These are phyloP conservation scores for Numenius phaeopus DNA, from an alignment of 2,797 vertebrate species.

Conservation along the genomic window DNA sequence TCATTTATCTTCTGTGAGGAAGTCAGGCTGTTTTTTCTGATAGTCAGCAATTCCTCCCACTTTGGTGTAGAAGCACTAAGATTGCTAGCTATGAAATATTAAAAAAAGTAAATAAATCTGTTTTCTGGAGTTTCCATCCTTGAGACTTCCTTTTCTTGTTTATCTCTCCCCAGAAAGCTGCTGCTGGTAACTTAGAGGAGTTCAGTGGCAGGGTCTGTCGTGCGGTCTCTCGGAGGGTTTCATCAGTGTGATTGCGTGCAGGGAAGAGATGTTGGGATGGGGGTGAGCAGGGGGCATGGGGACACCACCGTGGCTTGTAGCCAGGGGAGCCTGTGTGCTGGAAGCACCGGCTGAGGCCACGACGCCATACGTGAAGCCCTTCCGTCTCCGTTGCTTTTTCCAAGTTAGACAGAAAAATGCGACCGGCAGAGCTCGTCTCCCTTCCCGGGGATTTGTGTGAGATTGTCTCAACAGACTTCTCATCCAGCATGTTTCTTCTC, in stretches of 20 bases:
- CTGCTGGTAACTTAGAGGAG: background rate
- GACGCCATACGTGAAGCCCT: rapidly evolving
- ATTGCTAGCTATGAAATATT: background rate
- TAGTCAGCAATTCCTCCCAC: background rate
- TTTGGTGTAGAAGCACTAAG: background rate
- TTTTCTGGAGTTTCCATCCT: background rate
- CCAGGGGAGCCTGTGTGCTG: rapidly evolving
- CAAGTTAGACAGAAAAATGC: background rate
- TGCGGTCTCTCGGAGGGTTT: rapidly evolving
- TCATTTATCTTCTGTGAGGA: background rate
- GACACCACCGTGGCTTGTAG: rapidly evolving
- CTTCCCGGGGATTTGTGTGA: background rate
- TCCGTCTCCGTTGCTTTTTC: background rate
- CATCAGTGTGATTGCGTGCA: rapidly evolving
- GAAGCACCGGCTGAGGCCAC: background rate
- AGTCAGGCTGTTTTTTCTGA: background rate
- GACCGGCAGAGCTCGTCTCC: background rate
- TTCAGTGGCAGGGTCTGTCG: rapidly evolving
- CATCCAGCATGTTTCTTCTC: background rate
- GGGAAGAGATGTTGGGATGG: rapidly evolving
- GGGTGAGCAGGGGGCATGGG: rapidly evolving
- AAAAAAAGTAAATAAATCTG: background rate
- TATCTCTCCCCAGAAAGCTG: background rate
- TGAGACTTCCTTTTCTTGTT: background rate
- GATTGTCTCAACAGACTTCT: background rate